Conservation (phyloP, 2,797 vertebrate genomes). For the Muraenolepis orangiensis region DNA sequence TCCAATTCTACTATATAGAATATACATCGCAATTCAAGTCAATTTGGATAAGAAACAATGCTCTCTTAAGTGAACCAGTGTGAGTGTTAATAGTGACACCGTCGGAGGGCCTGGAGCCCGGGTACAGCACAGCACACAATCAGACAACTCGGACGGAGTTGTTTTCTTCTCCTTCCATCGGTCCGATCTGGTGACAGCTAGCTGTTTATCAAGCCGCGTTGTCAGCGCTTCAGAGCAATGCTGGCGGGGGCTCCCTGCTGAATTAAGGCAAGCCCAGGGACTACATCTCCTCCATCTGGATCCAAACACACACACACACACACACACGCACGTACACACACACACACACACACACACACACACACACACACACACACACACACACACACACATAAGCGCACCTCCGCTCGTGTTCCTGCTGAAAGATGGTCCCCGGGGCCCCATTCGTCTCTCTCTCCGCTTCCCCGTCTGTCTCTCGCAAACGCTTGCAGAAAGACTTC, state of each 20-base stretch:
- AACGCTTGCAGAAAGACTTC: constrained; percentile 46
- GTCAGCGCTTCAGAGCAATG: constrained; percentile 51
- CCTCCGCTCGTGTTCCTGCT: constrained; percentile 30
- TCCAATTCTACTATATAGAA: no score
- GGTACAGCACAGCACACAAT: no score
- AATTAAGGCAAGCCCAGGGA: constrained; percentile 46
- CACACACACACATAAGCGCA: constrained; percentile 9
- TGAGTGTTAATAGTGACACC: background rate
- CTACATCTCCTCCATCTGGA: constrained; percentile 56
- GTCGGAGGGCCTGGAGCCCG: background rate
- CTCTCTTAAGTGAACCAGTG: background rate
- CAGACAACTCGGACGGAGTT: background rate
- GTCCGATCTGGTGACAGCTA: constrained; percentile 40
- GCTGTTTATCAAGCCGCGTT: constrained; percentile 46
- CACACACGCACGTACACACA: constrained; percentile 22
- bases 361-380: constrained; percentile 5
- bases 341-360: constrained; percentile 23
- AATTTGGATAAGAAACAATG: background rate
- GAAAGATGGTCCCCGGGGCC: constrained; percentile 60
- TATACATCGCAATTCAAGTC: background rate
- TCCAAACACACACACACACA: constrained; percentile 23
- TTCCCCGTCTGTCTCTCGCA: constrained; percentile 55
- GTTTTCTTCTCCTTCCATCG: constrained; percentile 5
- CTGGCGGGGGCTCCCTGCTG: constrained; percentile 40
- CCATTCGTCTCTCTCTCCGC: constrained; percentile 71